Conservation (phyloP, 2,113 vertebrate species). For the Heterochromis multidens region DNA sequence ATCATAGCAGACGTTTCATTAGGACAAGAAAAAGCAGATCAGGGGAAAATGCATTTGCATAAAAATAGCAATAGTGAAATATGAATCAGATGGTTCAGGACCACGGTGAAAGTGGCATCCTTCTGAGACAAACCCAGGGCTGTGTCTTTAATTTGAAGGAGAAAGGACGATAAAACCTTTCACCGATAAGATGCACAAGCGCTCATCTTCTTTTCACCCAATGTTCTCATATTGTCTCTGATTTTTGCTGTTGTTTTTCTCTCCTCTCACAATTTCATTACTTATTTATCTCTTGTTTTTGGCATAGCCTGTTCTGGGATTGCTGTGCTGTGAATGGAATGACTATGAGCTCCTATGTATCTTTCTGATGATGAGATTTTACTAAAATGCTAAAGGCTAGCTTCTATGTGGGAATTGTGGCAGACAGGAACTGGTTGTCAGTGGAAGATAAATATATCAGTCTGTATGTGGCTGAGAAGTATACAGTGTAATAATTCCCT, state of each 20-base stretch:
- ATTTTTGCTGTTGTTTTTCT: constrained; percentile 40
- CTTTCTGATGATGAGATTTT: constrained; percentile 24
- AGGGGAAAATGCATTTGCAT: constrained; percentile 56
- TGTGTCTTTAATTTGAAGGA: constrained; percentile 65
- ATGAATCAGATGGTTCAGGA: constrained; percentile 52
- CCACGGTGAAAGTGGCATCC: constrained; percentile 38
- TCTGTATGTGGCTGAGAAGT: background rate
- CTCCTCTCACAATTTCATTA: constrained; percentile 50
- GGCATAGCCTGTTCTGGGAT: constrained; percentile 40
- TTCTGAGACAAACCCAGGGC: constrained; percentile 37
- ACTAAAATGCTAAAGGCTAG: constrained; percentile 11
- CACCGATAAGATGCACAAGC: constrained; percentile 35
- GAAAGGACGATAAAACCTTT: constrained; percentile 33
- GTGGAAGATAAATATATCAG: background rate
- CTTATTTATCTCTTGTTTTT: constrained; percentile 62
- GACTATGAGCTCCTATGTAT: constrained; percentile 22
- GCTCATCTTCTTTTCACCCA: constrained; percentile 27
- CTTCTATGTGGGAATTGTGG: background rate
- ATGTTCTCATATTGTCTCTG: constrained; percentile 49
- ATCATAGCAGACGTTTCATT: constrained; percentile 32
- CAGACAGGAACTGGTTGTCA: background rate
- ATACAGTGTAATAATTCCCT: background rate
- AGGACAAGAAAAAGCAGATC: constrained; percentile 26
- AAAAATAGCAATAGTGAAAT: constrained; percentile 65
- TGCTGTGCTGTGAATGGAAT: constrained; percentile 40